Base-by-base conservation (phyloP, 2,113 vertebrate species). In the Holacanthus passer region DNA sequence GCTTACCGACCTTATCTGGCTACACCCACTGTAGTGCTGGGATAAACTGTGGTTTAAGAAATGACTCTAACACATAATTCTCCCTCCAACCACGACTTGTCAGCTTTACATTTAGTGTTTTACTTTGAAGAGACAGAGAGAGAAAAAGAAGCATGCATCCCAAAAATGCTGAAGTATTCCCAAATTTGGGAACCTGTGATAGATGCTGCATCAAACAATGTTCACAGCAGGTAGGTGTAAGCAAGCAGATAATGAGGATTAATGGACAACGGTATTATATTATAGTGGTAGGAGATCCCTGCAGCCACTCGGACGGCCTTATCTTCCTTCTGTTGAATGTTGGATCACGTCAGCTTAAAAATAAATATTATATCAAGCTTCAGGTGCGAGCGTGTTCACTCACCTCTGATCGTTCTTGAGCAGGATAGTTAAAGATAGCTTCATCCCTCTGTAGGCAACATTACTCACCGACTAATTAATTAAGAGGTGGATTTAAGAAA, bases 391-490 rank as follows among this genome's bases (percentile, higher is more conserved):
- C 35, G 3, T n/a, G 65, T 35, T 81, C 17, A 41, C 24, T 66
- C 64, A 56, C 64, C 55, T 71, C 52, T 45, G 29, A 52, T 39
- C 74, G 68, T 68, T 75, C 35, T 68, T 81, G 11, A 27, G 62
- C 56, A 5, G 64, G 2, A 3, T 13, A n/a, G 48, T 45, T 66
- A 52, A 60, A 75, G 79, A 73, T 31, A 69, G 75, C 73, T 56
- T 58, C 63, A 58, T 79, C 39, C 52, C 82, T 82, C 84, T 20
- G 63, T 19, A 19, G 79, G 73, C 86, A 55, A 73, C 71, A 85
- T 86, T 83, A 77, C 78, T 89, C 87, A 88, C 79, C 41, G 62
- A 62, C 87, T 81, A 77, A 87, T 90, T 89, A 89, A 90, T 89
- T 88, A 91, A 77, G 73, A 75, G 75, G 80, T 73, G 65, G 81